Base-by-base conservation (phyloP, 2,888 invertebrate species). In the Auanema freiburgensis region DNA sequence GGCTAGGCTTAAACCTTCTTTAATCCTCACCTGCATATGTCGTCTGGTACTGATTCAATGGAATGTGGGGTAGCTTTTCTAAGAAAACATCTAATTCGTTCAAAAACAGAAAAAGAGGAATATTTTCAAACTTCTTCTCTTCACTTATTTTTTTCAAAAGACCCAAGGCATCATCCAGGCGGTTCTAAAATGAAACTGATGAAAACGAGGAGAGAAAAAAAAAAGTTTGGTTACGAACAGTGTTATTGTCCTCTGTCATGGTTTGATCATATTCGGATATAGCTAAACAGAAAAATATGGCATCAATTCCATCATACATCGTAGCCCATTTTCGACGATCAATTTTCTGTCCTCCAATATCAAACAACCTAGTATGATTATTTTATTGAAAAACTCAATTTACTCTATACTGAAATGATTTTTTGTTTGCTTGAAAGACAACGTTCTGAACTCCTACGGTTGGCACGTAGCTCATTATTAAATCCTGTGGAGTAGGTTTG, bases 391-490 rank as follows among this genome's bases (percentile, higher is more conserved):
- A 21, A 14, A 14, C 14, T 52, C 23, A 42, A n/a, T 25, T 42
- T 8, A 14, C 16, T 23, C 66, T 77, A 64, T 41, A 79, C 78
- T 76, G 76, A 59, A 77, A 79, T 11, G 67, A 60, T 50, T 68
- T 66, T 21, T 77, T 72, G 56, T 70, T 73, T 3, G 69, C 59
- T 2, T 71, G 67, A 55, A 79, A 77, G 18, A 74, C 71, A 49
- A 72, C 69, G 58, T 77, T 77, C 53, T 74, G 74, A 8, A 79
- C 70, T 52, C 79, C 79, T n/a, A 79, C 68, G 11, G 79, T 78
- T 18, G 79, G 79, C 42, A 79, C 75, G 57, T 79, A 79, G 16
- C 69, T 65, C 74, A 79, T 79, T 21, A 79, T 72, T 6, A 79
- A 63, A 67, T 79, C 79, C 24, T 66, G 61, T 25, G 76, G 77